phyloP scores from a whole-genome alignment of 2,888 invertebrate genomes.

The Mesorhabditis sp. region DNA sequence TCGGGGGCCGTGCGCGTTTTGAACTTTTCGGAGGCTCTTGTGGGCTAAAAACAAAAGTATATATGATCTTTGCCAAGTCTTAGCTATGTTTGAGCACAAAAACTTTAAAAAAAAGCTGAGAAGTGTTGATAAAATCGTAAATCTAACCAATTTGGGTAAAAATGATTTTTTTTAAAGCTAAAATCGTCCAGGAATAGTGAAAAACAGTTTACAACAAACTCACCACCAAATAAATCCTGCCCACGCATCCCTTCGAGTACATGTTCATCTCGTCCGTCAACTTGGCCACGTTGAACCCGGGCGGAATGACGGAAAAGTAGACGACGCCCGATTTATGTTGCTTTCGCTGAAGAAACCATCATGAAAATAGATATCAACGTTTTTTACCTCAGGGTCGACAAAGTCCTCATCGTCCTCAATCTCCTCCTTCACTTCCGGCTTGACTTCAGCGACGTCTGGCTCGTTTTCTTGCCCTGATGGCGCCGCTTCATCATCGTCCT shows the following conservation, averaged over 20 bases:
- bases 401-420: conserved; percentile 3
- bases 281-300: conserved; percentile 40
- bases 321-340: conserved; percentile 36
- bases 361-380: conserved; percentile 7
- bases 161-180: background rate
- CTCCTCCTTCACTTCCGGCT: conserved; percentile 9
- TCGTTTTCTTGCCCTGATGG: conserved; percentile 14
- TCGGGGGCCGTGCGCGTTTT: background rate
- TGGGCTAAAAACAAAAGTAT: background rate
- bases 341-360: conserved; percentile 15
- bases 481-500: conserved; percentile 11
- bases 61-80: background rate
- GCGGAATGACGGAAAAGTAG: conserved; percentile 51
- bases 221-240: conserved; percentile 47
- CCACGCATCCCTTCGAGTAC: conserved; percentile 40
- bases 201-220: conserved; percentile 8
- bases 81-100: background rate
- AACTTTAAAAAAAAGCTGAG: too few species aligned
- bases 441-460: conserved; percentile 9
- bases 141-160: too few species aligned
- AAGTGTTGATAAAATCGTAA: too few species aligned
- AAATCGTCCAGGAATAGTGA: conserved; percentile 6
- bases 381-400: conserved; percentile 25
- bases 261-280: conserved; percentile 43
- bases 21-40: background rate